Conservation (phyloP, 2,797 vertebrate species). For the Coreius guichenoti region DNA sequence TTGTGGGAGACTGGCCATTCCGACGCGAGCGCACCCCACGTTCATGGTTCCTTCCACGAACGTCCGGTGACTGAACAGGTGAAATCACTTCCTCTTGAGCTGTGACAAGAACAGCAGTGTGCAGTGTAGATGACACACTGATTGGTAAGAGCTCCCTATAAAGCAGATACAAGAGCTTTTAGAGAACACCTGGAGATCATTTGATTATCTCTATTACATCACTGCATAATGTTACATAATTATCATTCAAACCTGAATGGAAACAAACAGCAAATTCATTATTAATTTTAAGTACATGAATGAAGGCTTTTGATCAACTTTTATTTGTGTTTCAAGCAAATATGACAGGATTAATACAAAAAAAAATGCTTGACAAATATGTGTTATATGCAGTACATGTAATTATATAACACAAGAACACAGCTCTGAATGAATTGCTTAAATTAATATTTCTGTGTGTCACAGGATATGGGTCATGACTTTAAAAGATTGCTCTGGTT, state of each 20-base stretch:
- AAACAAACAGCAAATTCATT: conserved; percentile 22
- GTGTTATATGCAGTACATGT: conserved; percentile 16
- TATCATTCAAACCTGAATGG: not conserved
- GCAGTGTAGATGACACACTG: conserved; percentile 42
- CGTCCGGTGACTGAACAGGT: conserved; percentile 66
- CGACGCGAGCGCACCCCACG: conserved; percentile 69
- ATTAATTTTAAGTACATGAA: not conserved
- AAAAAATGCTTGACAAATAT: conserved; percentile 38
- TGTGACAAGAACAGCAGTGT: conserved; percentile 58
- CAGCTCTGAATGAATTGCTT: not conserved
- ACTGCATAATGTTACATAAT: conserved; percentile 16
- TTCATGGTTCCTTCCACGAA: conserved; percentile 66
- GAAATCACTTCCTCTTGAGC: conserved; percentile 69
- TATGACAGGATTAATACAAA: conserved; percentile 36
- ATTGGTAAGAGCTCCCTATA: conserved; percentile 55
- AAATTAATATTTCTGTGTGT: conserved; percentile 8
- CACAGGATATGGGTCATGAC: not conserved
- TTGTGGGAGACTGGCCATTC: conserved; percentile 82
- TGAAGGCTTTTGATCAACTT: conserved; percentile 20
- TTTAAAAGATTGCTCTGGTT: not conserved
- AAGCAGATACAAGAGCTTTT: conserved; percentile 22
- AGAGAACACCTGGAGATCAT: conserved; percentile 3
- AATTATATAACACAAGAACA: conserved; percentile 49
- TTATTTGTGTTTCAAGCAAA: conserved; percentile 12
- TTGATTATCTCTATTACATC: conserved; percentile 19